phyloP scores from a whole-genome alignment of 1,140 invertebrate genomes.

The Drosophila rufa region DNA sequence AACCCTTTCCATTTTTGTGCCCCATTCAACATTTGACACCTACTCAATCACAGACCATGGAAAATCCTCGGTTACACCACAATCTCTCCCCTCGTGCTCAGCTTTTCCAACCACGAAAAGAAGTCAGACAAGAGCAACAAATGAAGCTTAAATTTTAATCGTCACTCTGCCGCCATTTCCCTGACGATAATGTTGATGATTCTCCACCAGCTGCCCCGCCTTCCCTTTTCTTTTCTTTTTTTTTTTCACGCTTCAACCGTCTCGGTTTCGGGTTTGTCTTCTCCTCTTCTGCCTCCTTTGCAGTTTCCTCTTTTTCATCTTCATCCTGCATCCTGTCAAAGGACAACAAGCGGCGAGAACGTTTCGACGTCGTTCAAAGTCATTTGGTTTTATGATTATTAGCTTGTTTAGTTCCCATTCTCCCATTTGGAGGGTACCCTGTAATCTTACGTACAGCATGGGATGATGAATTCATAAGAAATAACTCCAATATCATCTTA shows the following conservation, averaged over 20 bases:
- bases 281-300: no score
- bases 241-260: constrained; percentile 32
- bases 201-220: constrained; percentile 17
- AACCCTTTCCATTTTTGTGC: constrained; percentile 8
- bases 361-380: constrained; percentile 80
- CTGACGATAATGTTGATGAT: constrained; percentile 78
- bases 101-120: constrained; percentile 6
- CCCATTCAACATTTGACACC: constrained; percentile 58
- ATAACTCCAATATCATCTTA: no score
- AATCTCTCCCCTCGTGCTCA: constrained; percentile 6
- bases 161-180: constrained; percentile 61
- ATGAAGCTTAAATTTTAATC: constrained; percentile 85
- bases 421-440: constrained; percentile 15
- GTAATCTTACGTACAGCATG: neutral
- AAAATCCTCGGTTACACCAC: constrained; percentile 18
- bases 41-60: constrained; percentile 65
- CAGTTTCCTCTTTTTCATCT: constrained; percentile 30
- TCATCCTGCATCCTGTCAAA: constrained; percentile 46
- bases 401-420: constrained; percentile 81
- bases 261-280: constrained; percentile 6
- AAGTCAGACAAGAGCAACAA: constrained; percentile 61
- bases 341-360: constrained; percentile 47
- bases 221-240: constrained; percentile 8
- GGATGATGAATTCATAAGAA: neutral
- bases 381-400: constrained; percentile 85